Evolutionary conservation across 1,140 invertebrate species (phyloP).

Genomic region (Papilio polyxenes): DNA sequence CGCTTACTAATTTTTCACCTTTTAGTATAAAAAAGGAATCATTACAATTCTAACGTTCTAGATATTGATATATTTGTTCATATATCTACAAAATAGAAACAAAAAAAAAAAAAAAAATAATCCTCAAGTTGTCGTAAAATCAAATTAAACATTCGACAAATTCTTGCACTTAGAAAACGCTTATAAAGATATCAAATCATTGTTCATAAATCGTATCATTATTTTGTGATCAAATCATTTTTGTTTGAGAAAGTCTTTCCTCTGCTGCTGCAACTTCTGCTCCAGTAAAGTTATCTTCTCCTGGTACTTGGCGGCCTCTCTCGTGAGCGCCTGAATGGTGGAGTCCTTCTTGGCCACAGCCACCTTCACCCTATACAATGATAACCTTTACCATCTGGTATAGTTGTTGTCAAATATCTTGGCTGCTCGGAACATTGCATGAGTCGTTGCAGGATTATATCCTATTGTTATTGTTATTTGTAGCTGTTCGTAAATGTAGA

Average conservation of each 20-base stretch:
- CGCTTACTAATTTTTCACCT: no score
- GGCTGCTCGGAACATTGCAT: no score
- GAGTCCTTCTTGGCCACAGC: conserved; percentile 89
- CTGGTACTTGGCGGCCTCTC: conserved; percentile 84
- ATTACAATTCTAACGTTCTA: neutral
- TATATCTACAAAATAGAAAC: neutral
- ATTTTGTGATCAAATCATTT: conserved; percentile 44
- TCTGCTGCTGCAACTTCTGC: conserved; percentile 87
- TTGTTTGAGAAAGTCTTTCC: conserved; percentile 83
- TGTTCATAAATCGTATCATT: neutral
- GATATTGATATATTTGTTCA: no score
- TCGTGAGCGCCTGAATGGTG: conserved; percentile 84
- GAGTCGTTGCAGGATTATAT: no score
- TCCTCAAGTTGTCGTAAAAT: neutral
- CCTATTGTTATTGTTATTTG: no score
- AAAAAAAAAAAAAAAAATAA: neutral
- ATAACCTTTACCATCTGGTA: neutral
- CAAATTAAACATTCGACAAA: neutral
- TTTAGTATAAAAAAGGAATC: neutral
- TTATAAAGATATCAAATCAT: neutral
- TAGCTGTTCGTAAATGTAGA: no score
- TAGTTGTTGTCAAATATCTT: no score
- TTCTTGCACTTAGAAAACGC: conserved; percentile 1
- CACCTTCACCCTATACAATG: conserved; percentile 84
- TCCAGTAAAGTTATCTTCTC: conserved; percentile 88